phyloP scores from a whole-genome alignment of 1,140 invertebrate species.

The Magallana gigas region DNA sequence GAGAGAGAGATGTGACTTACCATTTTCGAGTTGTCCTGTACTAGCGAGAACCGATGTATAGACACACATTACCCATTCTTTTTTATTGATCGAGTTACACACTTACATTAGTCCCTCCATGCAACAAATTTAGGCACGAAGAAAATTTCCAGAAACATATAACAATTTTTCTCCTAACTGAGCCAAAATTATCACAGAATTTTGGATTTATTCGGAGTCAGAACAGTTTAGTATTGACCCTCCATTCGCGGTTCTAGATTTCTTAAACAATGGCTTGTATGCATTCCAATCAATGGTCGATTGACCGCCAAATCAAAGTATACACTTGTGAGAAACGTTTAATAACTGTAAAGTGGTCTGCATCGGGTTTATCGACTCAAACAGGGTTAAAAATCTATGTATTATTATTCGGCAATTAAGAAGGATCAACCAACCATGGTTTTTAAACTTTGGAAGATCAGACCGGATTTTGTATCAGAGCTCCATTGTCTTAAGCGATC shows the following conservation, averaged over 20 bases:
- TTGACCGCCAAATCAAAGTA: slow-evolving; percentile 18
- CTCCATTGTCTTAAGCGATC: slow-evolving; percentile 14
- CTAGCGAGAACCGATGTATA: not conserved
- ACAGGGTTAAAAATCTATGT: not conserved
- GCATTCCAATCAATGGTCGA: slow-evolving; percentile 6
- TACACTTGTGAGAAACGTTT: slow-evolving; percentile 13
- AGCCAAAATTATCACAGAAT: not conserved
- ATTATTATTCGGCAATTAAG: slow-evolving; percentile 14
- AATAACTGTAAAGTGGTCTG: not conserved
- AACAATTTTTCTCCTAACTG: too few relatives aligned
- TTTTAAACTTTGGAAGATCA: slow-evolving; percentile 5
- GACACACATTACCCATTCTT: not conserved
- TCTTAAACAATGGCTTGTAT: not conserved
- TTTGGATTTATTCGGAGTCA: not conserved
- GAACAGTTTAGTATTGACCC: not conserved
- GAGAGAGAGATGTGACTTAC: not conserved
- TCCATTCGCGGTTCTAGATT: not conserved
- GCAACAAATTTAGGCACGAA: too few relatives aligned
- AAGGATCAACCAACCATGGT: not conserved
- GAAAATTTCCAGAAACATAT: too few relatives aligned
- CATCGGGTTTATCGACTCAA: slow-evolving; percentile 3
- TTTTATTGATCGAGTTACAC: not conserved
- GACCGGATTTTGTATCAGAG: not conserved
- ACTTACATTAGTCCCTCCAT: too few relatives aligned
- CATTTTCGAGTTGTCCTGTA: not conserved